These are phyloP conservation scores for Drosophila macrospina DNA, from an alignment of 2,888 invertebrate genomes.

Conservation along the genomic window DNA sequence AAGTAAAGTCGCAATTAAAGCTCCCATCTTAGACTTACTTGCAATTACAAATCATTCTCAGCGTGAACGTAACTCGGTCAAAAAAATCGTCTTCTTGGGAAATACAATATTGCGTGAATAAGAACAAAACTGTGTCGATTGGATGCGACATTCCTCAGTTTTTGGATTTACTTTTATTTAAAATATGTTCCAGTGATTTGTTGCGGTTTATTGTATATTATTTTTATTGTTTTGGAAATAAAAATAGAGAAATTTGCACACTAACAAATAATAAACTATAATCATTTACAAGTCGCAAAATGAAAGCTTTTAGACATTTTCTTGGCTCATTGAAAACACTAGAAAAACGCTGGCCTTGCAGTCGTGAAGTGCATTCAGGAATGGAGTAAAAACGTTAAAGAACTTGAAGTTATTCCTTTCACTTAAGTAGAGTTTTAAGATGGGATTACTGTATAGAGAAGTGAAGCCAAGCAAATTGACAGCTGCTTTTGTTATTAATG, in stretches of 20 bases:
- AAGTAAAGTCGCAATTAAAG: slow-evolving; percentile 29
- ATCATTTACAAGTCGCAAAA: not conserved
- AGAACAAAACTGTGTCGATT: not conserved
- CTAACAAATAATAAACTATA: not conserved
- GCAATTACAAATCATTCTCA: not conserved
- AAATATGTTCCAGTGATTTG: slow-evolving; percentile 25
- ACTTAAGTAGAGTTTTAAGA: not conserved
- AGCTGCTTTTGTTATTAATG: slow-evolving; percentile 10
- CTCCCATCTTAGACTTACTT: not conserved
- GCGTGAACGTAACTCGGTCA: slow-evolving; percentile 33
- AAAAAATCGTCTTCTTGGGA: slow-evolving; percentile 51
- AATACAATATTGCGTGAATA: slow-evolving; percentile 26
- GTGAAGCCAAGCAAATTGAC: not conserved
- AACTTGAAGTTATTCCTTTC: not conserved
- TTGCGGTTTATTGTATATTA: not conserved
- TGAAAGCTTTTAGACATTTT: no score
- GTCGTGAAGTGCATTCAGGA: no score
- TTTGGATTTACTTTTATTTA: slow-evolving; percentile 10
- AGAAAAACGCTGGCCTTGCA: no score
- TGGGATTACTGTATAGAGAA: slow-evolving; percentile 3
- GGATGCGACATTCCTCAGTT: no score
- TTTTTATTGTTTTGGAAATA: not conserved
- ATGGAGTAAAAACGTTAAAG: not conserved
- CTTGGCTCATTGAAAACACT: no score
- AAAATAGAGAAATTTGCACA: not conserved